Conservation (phyloP, 2,797 vertebrate genomes). For the Myotis pilosus region DNA sequence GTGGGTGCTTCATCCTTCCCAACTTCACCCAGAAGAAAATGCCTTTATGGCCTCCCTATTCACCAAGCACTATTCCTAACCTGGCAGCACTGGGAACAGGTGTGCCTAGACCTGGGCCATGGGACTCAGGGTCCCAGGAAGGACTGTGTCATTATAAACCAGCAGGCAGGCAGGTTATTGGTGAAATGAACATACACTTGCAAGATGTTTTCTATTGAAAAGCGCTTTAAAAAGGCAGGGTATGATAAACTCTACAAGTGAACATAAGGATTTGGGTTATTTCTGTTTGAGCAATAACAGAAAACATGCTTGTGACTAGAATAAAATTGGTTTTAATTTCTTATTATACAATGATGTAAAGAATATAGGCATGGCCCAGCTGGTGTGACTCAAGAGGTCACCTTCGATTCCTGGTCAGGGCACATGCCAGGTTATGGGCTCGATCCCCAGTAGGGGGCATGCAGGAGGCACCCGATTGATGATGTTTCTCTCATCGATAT, state of each 20-base stretch:
- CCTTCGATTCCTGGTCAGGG: too few relatives aligned
- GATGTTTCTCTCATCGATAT: too few relatives aligned
- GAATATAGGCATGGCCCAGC: neutral
- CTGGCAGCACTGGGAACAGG: neutral
- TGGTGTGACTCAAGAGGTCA: too few relatives aligned
- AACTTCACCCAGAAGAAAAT: neutral
- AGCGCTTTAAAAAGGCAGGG: conserved; percentile 1
- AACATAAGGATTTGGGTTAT: neutral
- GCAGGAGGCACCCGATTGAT: too few relatives aligned
- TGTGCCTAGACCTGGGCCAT: neutral
- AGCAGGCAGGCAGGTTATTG: neutral
- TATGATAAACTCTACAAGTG: neutral
- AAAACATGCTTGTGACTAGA: neutral
- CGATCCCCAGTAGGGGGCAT: too few relatives aligned
- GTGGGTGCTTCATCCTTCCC: neutral
- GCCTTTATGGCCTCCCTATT: neutral
- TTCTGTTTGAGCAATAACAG: neutral
- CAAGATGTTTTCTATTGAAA: neutral
- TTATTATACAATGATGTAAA: neutral
- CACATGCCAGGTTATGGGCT: too few relatives aligned
- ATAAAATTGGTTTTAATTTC: neutral
- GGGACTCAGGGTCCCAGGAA: neutral
- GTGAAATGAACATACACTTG: neutral
- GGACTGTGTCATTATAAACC: neutral
- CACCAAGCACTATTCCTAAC: neutral